phyloP scores from a whole-genome alignment of 2,113 vertebrate genomes.

The Heloderma charlesbogerti region DNA sequence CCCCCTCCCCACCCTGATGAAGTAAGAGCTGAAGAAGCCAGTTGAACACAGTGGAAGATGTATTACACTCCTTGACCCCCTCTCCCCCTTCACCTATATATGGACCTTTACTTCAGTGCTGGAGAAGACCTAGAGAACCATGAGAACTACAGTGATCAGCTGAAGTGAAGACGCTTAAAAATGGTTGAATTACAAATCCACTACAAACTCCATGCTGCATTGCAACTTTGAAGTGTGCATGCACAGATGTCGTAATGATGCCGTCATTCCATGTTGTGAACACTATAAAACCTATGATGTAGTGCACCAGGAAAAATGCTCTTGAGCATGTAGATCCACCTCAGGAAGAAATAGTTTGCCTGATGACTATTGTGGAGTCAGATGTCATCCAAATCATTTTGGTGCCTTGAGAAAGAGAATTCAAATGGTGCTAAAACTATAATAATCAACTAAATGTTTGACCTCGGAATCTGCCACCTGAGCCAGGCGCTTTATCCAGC shows the following conservation, averaged over 20 bases:
- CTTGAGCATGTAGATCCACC: background rate
- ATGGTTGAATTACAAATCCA: background rate
- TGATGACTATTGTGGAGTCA: background rate
- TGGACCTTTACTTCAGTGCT: no score
- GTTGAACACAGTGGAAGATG: no score
- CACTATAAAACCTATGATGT: background rate
- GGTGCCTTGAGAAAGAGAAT: background rate
- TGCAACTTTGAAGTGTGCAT: background rate
- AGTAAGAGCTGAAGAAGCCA: no score
- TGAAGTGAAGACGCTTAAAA: background rate
- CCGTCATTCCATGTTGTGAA: background rate
- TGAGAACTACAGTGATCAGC: background rate
- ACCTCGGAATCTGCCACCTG: background rate
- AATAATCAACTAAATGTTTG: background rate
- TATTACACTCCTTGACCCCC: no score
- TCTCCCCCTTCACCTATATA: no score
- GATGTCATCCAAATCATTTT: background rate
- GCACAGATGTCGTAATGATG: no score
- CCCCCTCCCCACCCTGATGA: no score
- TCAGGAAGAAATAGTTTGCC: background rate
- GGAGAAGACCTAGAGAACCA: no score
- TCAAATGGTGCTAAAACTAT: background rate
- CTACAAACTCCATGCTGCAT: background rate
- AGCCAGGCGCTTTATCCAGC: background rate
- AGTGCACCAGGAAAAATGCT: background rate